Percentiles rank a stretch among this genome's conserved stretches.
phyloP scores from a whole-genome alignment of 2,888 invertebrate genomes.

The Strigamia transsilvanica region DNA sequence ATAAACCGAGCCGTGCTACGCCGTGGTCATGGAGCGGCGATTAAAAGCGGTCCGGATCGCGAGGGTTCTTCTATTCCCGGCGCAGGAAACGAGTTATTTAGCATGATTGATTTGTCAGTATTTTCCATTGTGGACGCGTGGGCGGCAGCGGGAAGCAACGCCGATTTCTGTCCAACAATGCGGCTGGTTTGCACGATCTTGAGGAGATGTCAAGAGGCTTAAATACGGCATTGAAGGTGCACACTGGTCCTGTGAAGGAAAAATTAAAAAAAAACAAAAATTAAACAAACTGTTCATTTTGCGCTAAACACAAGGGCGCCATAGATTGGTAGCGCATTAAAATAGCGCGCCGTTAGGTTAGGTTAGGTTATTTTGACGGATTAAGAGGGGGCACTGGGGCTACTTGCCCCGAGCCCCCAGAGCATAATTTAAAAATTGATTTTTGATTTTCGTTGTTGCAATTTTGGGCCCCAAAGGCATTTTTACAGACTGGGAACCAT shows the following conservation, averaged over 20 bases:
- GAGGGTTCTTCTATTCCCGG: conserved; percentile 4
- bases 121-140: neutral
- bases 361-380: no score
- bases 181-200: neutral
- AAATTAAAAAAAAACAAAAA: neutral
- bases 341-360: no score
- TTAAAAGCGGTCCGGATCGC: neutral
- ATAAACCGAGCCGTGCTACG: neutral
- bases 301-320: no score
- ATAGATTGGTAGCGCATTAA: no score
- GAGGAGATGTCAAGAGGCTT: neutral
- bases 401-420: no score
- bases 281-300: no score
- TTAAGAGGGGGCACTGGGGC: no score
- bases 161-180: neutral
- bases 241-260: neutral
- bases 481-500: no score
- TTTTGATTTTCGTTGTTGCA: no score
- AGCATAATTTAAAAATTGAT: no score
- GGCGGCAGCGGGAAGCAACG: neutral
- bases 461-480: no score
- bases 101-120: conserved; percentile 22
- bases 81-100: conserved; percentile 13
- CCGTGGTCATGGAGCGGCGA: conserved; percentile 7
- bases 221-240: neutral